Conservation (phyloP, 1,140 invertebrate genomes). For the Drosophila lini region DNA sequence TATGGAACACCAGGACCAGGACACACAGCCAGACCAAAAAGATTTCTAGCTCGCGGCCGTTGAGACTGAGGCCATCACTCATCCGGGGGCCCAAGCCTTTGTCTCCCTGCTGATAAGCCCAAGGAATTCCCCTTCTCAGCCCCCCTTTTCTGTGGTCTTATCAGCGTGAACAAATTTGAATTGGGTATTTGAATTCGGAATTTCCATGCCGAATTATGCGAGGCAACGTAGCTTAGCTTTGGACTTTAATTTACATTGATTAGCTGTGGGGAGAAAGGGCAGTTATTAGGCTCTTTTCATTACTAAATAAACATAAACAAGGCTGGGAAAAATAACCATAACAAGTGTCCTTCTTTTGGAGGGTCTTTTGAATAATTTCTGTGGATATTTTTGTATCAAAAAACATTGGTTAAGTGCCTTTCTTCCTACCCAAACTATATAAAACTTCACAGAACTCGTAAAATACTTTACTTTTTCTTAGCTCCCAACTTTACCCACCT, state of each 20-base stretch:
- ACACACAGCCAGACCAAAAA: constrained; percentile 1
- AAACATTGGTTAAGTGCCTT: neutral
- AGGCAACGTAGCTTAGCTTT: constrained; percentile 32
- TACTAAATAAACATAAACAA: constrained; percentile 4
- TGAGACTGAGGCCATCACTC: constrained; percentile 63
- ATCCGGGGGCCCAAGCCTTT: constrained; percentile 64
- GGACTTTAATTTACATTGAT: constrained; percentile 41
- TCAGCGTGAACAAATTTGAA: constrained; percentile 59
- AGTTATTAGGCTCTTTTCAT: constrained; percentile 38
- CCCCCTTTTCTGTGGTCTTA: constrained; percentile 31
- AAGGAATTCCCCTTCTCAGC: constrained; percentile 4
- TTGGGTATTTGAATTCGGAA: constrained; percentile 57
- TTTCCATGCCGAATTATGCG: constrained; percentile 67
- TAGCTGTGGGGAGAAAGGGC: constrained; percentile 28
- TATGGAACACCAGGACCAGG: constrained; percentile 13
- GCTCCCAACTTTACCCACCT: too few species aligned
- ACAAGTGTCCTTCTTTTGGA: neutral
- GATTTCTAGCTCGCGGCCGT: constrained; percentile 40
- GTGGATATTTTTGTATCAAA: too few species aligned
- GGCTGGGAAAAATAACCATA: neutral
- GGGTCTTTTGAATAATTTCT: neutral
- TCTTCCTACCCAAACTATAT: neutral
- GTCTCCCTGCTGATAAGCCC: constrained; percentile 60
- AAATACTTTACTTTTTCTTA: neutral
- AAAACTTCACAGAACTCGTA: neutral